phyloP scores from a whole-genome alignment of 2,113 vertebrate species.

The Ophthalmolycus amberensis region DNA sequence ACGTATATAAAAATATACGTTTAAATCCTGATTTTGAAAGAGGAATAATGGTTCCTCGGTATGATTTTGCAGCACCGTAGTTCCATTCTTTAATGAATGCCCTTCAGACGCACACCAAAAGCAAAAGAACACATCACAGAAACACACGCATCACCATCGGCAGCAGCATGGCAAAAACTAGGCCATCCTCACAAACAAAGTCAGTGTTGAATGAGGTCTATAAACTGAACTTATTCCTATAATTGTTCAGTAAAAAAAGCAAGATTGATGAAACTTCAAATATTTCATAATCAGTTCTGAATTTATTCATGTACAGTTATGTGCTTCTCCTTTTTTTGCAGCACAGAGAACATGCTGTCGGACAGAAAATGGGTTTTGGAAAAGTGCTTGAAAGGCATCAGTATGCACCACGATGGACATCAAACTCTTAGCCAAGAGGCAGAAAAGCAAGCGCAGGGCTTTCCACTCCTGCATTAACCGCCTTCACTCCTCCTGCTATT shows the following conservation, averaged over 20 bases:
- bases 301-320: constrained; percentile 1
- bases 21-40: background rate
- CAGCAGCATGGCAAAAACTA: constrained; percentile 35
- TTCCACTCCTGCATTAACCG: constrained; percentile 22
- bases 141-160: constrained; percentile 21
- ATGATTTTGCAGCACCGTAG: background rate
- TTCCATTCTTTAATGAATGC: constrained; percentile 20
- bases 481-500: constrained; percentile 27
- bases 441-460: constrained; percentile 43
- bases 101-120: constrained; percentile 20
- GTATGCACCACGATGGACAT: constrained; percentile 18
- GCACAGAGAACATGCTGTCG: background rate
- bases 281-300: constrained; percentile 1
- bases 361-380: constrained; percentile 32
- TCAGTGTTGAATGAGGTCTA: background rate
- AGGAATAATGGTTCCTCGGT: background rate
- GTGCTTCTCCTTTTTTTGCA: constrained; percentile 11
- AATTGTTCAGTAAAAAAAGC: constrained; percentile 5
- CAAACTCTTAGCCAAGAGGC: constrained; percentile 37
- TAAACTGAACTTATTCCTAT: background rate
- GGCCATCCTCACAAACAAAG: constrained; percentile 23
- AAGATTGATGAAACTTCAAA: background rate
- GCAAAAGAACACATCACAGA: constrained; percentile 14
- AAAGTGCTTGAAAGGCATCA: constrained; percentile 39
- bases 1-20: background rate